Conservation (phyloP, 1,140 invertebrate species). For the Nomia melanderi region DNA sequence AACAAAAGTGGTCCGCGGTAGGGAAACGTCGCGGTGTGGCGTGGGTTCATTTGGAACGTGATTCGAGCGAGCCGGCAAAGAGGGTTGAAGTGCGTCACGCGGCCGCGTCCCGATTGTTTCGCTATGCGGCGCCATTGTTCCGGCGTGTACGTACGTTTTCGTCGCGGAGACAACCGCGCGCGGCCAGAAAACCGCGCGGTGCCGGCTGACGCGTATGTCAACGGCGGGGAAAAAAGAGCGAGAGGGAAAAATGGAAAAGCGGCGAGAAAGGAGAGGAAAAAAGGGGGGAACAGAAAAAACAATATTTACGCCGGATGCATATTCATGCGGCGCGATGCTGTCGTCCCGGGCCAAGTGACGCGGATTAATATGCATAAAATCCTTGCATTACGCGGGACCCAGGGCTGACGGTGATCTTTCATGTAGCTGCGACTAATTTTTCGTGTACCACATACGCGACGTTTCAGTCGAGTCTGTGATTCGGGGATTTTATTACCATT, state of each 20-base stretch:
- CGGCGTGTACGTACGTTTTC: slow-evolving; percentile 39
- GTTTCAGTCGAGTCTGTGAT: not conserved
- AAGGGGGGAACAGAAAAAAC: slow-evolving; percentile 37
- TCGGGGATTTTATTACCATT: no score
- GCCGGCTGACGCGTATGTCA: slow-evolving; percentile 18
- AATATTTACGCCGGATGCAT: slow-evolving; percentile 69
- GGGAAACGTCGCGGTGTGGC: not conserved
- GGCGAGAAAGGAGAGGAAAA: not conserved
- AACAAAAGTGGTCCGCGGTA: slow-evolving; percentile 33
- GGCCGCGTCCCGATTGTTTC: slow-evolving; percentile 37
- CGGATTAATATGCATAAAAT: slow-evolving; percentile 75
- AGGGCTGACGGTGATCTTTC: not conserved
- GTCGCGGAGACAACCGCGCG: slow-evolving; percentile 33
- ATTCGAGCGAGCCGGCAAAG: slow-evolving; percentile 13
- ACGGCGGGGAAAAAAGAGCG: not conserved
- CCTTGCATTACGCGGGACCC: slow-evolving; percentile 32
- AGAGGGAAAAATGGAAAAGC: not conserved
- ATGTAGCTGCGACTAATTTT: not conserved
- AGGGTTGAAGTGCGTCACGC: slow-evolving; percentile 38
- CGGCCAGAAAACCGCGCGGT: slow-evolving; percentile 29
- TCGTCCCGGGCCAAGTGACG: slow-evolving; percentile 44
- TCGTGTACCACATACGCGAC: not conserved
- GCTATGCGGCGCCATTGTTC: slow-evolving; percentile 37
- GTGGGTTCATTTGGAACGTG: slow-evolving; percentile 46
- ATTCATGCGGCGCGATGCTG: slow-evolving; percentile 65